Evolutionary conservation across 2,113 vertebrate species (phyloP).

Genomic region (Silurus asotus): DNA sequence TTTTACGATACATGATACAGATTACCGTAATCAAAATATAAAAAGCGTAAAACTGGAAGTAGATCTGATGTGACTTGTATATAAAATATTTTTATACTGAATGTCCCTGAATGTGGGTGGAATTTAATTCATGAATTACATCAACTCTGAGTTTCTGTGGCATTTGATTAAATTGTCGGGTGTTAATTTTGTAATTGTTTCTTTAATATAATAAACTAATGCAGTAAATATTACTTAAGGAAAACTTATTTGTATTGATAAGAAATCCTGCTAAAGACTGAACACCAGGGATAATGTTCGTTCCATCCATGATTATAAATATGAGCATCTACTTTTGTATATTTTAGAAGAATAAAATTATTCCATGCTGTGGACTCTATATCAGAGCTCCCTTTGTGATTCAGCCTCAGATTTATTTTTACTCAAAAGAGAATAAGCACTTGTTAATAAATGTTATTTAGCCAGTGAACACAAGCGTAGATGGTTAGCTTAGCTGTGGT

Average conservation of each 20-base stretch:
- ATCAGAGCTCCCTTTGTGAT: not conserved
- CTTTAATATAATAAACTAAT: not conserved
- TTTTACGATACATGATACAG: no score
- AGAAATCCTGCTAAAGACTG: not conserved
- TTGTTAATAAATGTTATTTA: no score
- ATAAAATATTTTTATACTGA: no score
- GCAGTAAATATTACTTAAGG: not conserved
- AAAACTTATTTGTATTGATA: not conserved
- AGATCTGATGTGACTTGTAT: no score
- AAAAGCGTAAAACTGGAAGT: not conserved
- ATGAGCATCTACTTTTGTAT: not conserved
- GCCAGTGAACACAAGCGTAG: not conserved
- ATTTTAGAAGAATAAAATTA: not conserved
- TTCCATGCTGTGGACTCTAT: not conserved
- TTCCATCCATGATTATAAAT: not conserved
- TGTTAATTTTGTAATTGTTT: no score
- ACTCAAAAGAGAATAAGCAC: not conserved
- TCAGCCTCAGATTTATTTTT: not conserved
- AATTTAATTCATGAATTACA: no score
- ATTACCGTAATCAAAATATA: not conserved
- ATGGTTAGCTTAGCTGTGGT: not conserved
- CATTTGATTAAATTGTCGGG: no score
- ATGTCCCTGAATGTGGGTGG: no score
- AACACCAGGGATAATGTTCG: not conserved
- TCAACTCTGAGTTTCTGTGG: no score